A percentile compares a stretch with the other conserved stretches of the same genome.
Evolutionary conservation across 2,888 invertebrate genomes (phyloP).

Genomic region (Abrostola tripartita): DNA sequence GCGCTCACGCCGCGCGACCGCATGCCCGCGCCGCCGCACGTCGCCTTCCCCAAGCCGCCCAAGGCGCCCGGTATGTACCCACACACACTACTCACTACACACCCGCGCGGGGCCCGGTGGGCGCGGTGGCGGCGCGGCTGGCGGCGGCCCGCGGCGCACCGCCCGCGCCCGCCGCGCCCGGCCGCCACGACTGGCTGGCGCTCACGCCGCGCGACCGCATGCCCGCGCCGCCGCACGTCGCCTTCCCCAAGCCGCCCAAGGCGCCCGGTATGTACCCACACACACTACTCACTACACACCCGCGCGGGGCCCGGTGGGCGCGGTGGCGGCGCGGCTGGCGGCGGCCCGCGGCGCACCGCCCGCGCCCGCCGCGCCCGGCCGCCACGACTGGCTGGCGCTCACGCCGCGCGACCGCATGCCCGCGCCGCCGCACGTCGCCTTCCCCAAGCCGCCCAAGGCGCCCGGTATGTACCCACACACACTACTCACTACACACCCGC

Average conservation of each 20-base stretch:
- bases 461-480: conserved; percentile 86
- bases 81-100: background rate
- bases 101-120: conserved; percentile 73
- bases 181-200: conserved; percentile 90
- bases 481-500: conserved; percentile 18
- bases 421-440: conserved; percentile 93
- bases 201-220: conserved; percentile 92
- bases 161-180: conserved; percentile 65
- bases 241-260: conserved; percentile 97
- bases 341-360: conserved; percentile 76
- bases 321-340: conserved; percentile 81
- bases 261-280: conserved; percentile 92
- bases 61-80: conserved; percentile 93
- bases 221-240: conserved; percentile 93
- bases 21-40: conserved; percentile 93
- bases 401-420: conserved; percentile 94
- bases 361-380: conserved; percentile 75
- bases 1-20: conserved; percentile 91
- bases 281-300: background rate
- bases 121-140: conserved; percentile 80
- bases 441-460: conserved; percentile 97
- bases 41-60: conserved; percentile 96
- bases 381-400: conserved; percentile 91
- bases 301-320: conserved; percentile 77
- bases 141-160: conserved; percentile 77